These are phyloP conservation scores for Leucopternis melanops DNA, from an alignment of 2,113 vertebrate species.

Conservation along the genomic window DNA sequence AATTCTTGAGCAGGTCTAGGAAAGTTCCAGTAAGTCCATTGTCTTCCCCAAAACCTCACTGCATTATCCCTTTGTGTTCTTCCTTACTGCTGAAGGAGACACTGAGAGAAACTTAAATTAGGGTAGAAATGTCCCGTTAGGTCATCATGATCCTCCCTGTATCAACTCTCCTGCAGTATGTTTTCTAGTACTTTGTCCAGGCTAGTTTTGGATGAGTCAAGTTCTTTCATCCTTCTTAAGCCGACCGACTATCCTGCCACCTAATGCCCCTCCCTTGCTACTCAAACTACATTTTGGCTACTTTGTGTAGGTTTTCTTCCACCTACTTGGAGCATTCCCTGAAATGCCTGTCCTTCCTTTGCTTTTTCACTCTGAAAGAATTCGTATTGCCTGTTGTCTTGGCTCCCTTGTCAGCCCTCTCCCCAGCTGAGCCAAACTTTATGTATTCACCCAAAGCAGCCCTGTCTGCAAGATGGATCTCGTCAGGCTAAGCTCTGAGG, in stretches of 20 bases:
- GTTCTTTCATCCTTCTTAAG: constrained; percentile 17
- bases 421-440: not conserved
- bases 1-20: not conserved
- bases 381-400: not conserved
- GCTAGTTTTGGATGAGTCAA: constrained; percentile 37
- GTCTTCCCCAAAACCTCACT: not conserved
- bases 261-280: not conserved
- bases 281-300: constrained; percentile 2
- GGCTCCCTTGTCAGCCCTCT: not conserved
- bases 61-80: not conserved
- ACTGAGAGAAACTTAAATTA: not conserved
- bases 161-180: not conserved
- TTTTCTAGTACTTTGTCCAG: not conserved
- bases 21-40: not conserved
- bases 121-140: not conserved
- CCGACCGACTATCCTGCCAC: not conserved
- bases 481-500: not conserved
- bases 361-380: not conserved
- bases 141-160: not conserved
- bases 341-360: not conserved
- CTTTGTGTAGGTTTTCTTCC: not conserved
- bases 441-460: not conserved
- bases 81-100: not conserved
- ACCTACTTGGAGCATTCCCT: not conserved
- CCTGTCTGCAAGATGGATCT: not conserved